A percentile compares a stretch with the other conserved stretches of the same genome.
Conservation (phyloP, 2,797 vertebrate species). For the Notolabrus celidotus region DNA sequence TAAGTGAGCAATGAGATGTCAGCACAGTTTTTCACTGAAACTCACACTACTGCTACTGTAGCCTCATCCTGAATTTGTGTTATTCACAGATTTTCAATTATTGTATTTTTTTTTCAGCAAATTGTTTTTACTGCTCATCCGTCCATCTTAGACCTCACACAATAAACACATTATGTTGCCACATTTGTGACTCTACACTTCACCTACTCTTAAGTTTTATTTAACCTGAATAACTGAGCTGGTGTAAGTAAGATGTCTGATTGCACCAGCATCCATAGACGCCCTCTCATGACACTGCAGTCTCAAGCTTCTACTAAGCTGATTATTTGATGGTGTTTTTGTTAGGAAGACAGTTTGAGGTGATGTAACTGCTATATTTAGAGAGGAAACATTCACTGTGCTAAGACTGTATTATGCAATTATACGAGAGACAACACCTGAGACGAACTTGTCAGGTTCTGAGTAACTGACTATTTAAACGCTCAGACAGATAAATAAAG, state of each 20-base stretch:
- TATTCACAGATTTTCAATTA: constrained; percentile 6
- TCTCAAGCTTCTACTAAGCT: constrained; percentile 36
- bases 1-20: background rate
- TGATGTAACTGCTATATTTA: constrained; percentile 56
- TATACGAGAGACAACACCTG: constrained; percentile 7
- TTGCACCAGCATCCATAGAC: background rate
- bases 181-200: constrained; percentile 9
- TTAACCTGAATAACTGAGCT: background rate
- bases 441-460: constrained; percentile 6
- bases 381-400: constrained; percentile 47
- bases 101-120: constrained; percentile 20
- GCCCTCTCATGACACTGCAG: background rate
- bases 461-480: background rate
- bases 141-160: constrained; percentile 17
- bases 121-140: constrained; percentile 14
- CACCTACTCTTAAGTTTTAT: constrained; percentile 13
- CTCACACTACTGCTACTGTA: constrained; percentile 6
- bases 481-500: background rate
- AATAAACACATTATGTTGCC: constrained; percentile 60
- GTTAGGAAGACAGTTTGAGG: constrained; percentile 15
- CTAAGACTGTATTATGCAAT: constrained; percentile 57
- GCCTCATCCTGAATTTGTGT: constrained; percentile 10
- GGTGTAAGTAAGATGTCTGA: background rate
- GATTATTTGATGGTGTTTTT: constrained; percentile 38
- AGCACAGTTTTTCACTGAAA: constrained; percentile 18